These are phyloP conservation scores for Pseudomyrmex pallidus DNA, from an alignment of 1,140 invertebrate species.

Conservation along the genomic window DNA sequence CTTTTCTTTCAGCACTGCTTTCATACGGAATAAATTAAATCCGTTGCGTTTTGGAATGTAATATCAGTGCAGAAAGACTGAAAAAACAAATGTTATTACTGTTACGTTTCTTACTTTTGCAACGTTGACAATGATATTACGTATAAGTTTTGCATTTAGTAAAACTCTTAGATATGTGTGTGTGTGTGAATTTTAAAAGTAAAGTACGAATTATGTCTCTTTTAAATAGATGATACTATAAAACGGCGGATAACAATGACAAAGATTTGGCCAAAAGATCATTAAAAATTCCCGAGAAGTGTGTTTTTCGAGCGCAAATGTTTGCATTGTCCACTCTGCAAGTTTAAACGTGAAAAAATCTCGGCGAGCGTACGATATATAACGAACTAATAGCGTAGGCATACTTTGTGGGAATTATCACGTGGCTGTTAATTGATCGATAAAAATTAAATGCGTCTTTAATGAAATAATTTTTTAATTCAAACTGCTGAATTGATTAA, in stretches of 20 bases:
- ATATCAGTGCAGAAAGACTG: slow-evolving; percentile 14
- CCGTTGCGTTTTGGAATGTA: slow-evolving; percentile 14
- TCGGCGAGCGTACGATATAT: neutral
- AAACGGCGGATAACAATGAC: neutral
- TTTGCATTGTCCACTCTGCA: neutral
- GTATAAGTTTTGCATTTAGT: neutral
- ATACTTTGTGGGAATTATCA: slow-evolving; percentile 10
- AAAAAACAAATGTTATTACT: slow-evolving; percentile 9
- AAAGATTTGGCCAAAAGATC: neutral
- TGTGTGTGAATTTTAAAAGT: neutral
- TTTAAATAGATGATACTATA: neutral
- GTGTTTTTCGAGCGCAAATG: neutral
- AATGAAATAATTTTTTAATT: slow-evolving; percentile 19
- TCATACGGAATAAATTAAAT: slow-evolving; percentile 43
- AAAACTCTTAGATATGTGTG: neutral
- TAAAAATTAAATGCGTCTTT: slow-evolving; percentile 12
- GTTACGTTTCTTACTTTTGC: slow-evolving; percentile 6
- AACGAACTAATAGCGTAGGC: neutral
- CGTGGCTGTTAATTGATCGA: slow-evolving; percentile 20
- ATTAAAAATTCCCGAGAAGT: neutral
- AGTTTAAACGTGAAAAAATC: neutral
- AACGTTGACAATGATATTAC: slow-evolving; percentile 10
- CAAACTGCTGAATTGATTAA: slow-evolving; percentile 3
- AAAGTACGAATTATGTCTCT: neutral
- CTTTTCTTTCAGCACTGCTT: slow-evolving; percentile 25